Evolutionary conservation across 2,113 vertebrate species (phyloP), one percentile per base, ranked within the genome.

Genomic region (Rhizomys pruinosus): DNA sequence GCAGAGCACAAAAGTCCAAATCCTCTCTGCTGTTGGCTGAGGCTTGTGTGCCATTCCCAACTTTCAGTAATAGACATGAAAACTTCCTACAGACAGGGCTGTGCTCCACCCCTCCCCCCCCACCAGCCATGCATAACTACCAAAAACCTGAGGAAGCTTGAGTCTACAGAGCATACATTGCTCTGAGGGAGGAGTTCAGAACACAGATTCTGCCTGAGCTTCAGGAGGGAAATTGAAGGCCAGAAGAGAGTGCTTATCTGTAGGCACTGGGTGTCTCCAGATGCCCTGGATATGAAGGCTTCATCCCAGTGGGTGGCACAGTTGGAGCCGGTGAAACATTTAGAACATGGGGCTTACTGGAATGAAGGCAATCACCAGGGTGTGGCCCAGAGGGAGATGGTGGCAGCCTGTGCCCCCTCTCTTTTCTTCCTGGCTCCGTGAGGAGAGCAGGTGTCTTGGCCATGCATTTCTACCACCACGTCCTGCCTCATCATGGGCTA

Each of bases 91-190:
- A 64, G 3, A 22, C 1, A 32, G n/a, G 55, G 11, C 32, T 19
- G n/a, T n/a, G n/a, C n/a, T n/a, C n/a, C n/a, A n/a, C n/a, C n/a
- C n/a, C n/a, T n/a, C n/a, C n/a, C n/a, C n/a, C n/a, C n/a, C n/a
- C n/a, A n/a, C 23, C 0, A 12, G 15, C 15, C 23, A 3, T 0
- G 7, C 20, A 5, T 34, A 17, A 52, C 1, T 2, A 52, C 47
- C 47, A 15, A 82, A 72, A 80, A 3, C 27, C 23, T 10, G n/a
- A n/a, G 63, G 77, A 23, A 1, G 3, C 8, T n/a, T 42, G 34
- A 23, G 19, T 5, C 32, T 22, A 12, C 23, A 19, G 1, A 1
- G 10, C 57, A 1, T 0, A 25, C 19, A 16, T 57, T 5, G n/a
- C n/a, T 82, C 55, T 34, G 39, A 22, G 39, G n/a, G 16, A 57